Evolutionary conservation across 2,797 vertebrate genomes (phyloP).

Genomic region (Lindbergichthys nudifrons): DNA sequence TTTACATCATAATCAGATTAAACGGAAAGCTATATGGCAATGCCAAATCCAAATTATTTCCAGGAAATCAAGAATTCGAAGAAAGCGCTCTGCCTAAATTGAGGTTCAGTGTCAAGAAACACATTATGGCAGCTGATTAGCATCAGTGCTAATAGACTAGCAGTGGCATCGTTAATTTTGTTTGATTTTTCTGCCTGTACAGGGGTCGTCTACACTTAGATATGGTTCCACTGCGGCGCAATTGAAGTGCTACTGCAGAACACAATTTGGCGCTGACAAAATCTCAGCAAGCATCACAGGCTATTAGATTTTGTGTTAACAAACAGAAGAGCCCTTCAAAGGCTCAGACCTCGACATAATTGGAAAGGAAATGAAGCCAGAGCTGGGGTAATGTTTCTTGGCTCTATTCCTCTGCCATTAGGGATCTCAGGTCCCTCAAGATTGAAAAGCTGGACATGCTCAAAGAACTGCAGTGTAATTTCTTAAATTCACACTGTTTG

Average conservation of each 20-base stretch:
- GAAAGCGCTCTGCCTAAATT: conserved; percentile 8
- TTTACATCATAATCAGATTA: conserved; percentile 61
- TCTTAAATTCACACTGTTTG: conserved; percentile 1
- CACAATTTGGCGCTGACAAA: conserved; percentile 54
- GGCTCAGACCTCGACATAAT: conserved; percentile 69
- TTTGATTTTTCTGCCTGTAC: conserved; percentile 20
- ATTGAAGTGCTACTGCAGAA: conserved; percentile 44
- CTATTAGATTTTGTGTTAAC: conserved; percentile 48
- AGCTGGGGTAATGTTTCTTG: conserved; percentile 64
- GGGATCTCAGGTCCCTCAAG: conserved; percentile 62
- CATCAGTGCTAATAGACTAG: conserved; percentile 11
- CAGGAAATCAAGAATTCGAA: neutral
- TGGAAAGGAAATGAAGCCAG: conserved; percentile 77
- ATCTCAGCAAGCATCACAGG: conserved; percentile 66
- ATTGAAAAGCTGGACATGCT: conserved; percentile 52
- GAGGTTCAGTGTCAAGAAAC: conserved; percentile 8
- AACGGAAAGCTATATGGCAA: conserved; percentile 16
- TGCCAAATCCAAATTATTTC: conserved; percentile 12
- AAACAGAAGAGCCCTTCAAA: conserved; percentile 78
- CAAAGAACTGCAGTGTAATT: conserved; percentile 34
- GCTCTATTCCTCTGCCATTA: conserved; percentile 67
- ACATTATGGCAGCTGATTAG: conserved; percentile 5
- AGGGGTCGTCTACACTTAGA: conserved; percentile 32
- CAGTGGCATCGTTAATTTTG: conserved; percentile 6
- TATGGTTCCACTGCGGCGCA: conserved; percentile 34